A percentile compares a stretch with the other conserved stretches of the same genome.
Evolutionary conservation across 2,113 vertebrate genomes (phyloP).

Genomic region (Ceyx margarethae): DNA sequence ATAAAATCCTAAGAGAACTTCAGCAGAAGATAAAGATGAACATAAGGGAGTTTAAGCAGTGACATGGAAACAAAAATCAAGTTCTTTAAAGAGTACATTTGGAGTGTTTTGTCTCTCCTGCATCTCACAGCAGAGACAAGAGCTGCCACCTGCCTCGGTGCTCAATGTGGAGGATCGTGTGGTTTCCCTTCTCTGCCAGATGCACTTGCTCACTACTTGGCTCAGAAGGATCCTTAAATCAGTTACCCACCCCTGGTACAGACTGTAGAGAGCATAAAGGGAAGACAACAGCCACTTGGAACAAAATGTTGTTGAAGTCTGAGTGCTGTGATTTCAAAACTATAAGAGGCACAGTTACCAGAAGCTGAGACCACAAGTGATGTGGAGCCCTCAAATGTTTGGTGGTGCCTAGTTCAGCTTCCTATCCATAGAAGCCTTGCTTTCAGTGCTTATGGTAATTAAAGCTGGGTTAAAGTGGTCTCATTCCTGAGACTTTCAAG

Average conservation of each 20-base stretch:
- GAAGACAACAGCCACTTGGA: neutral
- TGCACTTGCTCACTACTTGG: fast-evolving
- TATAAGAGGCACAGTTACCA: neutral
- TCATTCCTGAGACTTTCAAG: too few relatives aligned
- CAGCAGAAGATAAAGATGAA: neutral
- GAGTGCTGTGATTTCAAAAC: neutral
- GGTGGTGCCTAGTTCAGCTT: neutral
- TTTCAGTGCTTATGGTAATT: neutral
- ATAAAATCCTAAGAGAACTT: neutral
- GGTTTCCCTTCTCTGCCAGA: neutral
- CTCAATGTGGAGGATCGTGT: fast-evolving
- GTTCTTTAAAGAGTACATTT: neutral
- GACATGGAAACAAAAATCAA: neutral
- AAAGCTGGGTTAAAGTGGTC: neutral
- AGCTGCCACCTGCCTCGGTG: neutral
- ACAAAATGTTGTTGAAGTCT: neutral
- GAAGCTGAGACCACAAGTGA: neutral
- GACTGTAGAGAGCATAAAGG: neutral
- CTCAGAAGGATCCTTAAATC: neutral
- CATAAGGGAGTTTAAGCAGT: neutral
- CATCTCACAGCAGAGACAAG: neutral
- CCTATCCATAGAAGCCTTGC: neutral
- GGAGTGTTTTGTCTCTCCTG: neutral
- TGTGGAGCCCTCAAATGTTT: neutral
- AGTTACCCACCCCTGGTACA: neutral